Conservation (phyloP, 1,140 invertebrate genomes). For the Caerostris darwini region DNA sequence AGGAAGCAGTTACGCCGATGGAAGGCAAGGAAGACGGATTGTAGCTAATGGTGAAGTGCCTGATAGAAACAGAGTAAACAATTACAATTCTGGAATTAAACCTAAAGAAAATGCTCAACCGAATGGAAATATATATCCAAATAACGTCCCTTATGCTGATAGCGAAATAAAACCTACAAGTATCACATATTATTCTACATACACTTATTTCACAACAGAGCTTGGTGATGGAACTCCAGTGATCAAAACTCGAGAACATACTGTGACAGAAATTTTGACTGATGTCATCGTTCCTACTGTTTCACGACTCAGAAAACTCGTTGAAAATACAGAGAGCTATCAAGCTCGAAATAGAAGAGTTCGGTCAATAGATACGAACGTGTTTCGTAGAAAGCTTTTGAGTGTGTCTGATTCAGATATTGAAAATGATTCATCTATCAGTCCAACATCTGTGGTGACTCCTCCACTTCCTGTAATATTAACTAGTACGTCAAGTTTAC, state of each 20-base stretch:
- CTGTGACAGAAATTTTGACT: constrained; percentile 73
- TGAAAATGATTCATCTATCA: neutral
- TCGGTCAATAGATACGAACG: neutral
- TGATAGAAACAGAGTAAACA: constrained; percentile 14
- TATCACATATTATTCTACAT: constrained; percentile 92
- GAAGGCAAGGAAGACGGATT: constrained; percentile 50
- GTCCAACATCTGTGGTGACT: neutral
- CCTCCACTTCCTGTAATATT: neutral
- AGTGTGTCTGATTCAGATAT: constrained; percentile 6
- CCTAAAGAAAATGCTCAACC: neutral
- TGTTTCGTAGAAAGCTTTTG: neutral
- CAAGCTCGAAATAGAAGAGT: neutral
- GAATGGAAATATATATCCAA: neutral
- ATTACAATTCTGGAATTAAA: neutral
- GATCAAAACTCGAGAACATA: constrained; percentile 82
- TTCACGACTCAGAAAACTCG: neutral
- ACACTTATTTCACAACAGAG: constrained; percentile 94
- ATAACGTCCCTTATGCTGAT: neutral
- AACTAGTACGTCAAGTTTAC: neutral
- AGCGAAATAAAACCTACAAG: constrained; percentile 61
- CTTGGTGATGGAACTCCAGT: constrained; percentile 86
- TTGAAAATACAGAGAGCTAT: neutral
- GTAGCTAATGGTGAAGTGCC: neutral
- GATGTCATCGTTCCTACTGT: constrained; percentile 74
- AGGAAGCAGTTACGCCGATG: constrained; percentile 39